A percentile compares a stretch with the other conserved stretches of the same genome.
Evolutionary conservation across 2,113 vertebrate species (phyloP).

Genomic region (Pionites leucogaster): DNA sequence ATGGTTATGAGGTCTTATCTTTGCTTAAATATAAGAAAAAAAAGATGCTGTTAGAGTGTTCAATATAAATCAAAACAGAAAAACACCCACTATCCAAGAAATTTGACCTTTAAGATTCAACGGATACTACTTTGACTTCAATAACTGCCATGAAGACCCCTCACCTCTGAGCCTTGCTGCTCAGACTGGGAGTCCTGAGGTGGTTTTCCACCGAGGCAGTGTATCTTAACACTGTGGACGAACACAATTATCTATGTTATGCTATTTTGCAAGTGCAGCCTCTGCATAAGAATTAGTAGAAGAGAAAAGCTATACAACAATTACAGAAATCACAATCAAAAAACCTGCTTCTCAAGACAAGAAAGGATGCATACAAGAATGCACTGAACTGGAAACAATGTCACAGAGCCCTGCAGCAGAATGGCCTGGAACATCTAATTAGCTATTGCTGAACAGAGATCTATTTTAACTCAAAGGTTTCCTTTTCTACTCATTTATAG

Average conservation of each 20-base stretch:
- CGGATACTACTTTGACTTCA: background rate
- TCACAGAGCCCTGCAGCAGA: conserved; percentile 1
- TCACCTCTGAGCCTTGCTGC: background rate
- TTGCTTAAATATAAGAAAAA: background rate
- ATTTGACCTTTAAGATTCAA: background rate
- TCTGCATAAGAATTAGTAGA: background rate
- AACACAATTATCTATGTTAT: background rate
- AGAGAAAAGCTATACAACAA: background rate
- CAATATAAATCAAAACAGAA: background rate
- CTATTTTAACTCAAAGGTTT: conserved; percentile 10
- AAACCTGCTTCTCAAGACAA: conserved; percentile 1
- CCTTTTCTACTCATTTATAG: background rate
- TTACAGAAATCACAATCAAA: conserved; percentile 13
- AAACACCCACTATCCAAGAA: background rate
- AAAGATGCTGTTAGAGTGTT: background rate
- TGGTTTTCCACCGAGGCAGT: background rate
- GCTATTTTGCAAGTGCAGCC: background rate
- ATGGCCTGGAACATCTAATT: conserved; percentile 41
- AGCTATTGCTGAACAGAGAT: background rate
- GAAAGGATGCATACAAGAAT: conserved; percentile 16
- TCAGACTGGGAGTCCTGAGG: background rate
- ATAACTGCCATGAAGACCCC: background rate
- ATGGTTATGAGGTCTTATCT: background rate
- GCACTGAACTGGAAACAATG: background rate
- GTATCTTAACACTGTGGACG: background rate